phyloP scores from a whole-genome alignment of 2,113 vertebrate genomes.

The Hypomesus transpacificus region DNA sequence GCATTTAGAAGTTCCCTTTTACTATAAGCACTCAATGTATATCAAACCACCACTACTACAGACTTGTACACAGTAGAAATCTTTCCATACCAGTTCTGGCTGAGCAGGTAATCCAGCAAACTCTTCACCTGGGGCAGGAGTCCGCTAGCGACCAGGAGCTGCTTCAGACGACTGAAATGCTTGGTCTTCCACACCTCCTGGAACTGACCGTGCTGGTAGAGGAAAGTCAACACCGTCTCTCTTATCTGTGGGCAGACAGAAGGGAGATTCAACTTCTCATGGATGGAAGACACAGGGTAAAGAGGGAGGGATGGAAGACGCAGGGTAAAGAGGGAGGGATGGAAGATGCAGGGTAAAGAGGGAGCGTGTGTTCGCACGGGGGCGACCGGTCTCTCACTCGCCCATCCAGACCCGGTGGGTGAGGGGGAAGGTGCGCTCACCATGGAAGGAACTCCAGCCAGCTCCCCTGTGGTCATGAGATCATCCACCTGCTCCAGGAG shows the following conservation, averaged over 20 bases:
- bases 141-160: slow-evolving; percentile 63
- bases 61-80: not conserved
- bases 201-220: slow-evolving; percentile 73
- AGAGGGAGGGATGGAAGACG: too few species aligned
- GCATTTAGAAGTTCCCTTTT: too few species aligned
- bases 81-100: slow-evolving; percentile 73
- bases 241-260: slow-evolving; percentile 69
- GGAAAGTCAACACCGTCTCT: slow-evolving; percentile 73
- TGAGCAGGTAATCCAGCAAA: slow-evolving; percentile 76
- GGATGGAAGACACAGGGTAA: too few species aligned
- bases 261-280: not conserved
- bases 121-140: slow-evolving; percentile 66
- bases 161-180: slow-evolving; percentile 77
- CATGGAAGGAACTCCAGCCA: slow-evolving; percentile 84
- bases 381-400: too few species aligned
- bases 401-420: too few species aligned
- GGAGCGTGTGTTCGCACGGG: too few species aligned
- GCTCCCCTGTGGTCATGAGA: slow-evolving; percentile 80
- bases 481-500: slow-evolving; percentile 84
- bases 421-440: slow-evolving; percentile 56
- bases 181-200: slow-evolving; percentile 78
- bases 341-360: too few species aligned
- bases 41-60: too few species aligned
- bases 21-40: too few species aligned
- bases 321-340: too few species aligned